phyloP scores from a whole-genome alignment of 1,140 invertebrate species.

The Saccostrea echinata region DNA sequence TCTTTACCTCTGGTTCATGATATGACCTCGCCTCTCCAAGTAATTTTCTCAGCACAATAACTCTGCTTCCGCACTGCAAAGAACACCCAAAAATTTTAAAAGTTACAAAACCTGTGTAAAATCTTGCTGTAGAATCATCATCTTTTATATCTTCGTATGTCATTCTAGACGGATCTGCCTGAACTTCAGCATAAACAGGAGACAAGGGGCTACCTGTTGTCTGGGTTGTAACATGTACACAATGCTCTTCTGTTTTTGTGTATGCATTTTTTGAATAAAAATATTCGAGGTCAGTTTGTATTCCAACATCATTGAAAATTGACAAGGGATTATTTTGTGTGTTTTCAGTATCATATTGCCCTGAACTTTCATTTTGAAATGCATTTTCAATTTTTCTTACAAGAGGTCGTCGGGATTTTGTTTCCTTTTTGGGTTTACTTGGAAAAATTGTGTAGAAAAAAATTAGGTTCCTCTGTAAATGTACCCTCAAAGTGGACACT shows the following conservation, averaged over 20 bases:
- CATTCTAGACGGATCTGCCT: constrained; percentile 32
- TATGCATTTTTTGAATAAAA: too few relatives aligned
- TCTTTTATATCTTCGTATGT: constrained; percentile 17
- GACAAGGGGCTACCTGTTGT: not conserved
- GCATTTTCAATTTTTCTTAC: not conserved
- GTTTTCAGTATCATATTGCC: not conserved
- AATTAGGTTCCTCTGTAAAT: not conserved
- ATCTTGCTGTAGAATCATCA: constrained; percentile 36
- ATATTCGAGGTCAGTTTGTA: too few relatives aligned
- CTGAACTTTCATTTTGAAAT: not conserved
- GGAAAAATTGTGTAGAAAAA: constrained; percentile 48
- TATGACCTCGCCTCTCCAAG: constrained; percentile 42
- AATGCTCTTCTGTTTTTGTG: too few relatives aligned
- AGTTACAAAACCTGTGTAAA: constrained; percentile 45
- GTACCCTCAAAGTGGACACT: constrained; percentile 41
- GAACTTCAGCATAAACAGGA: not conserved
- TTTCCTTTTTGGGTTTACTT: constrained; percentile 31
- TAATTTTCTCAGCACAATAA: constrained; percentile 47
- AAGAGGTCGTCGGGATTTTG: constrained; percentile 17
- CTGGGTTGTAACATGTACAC: not conserved
- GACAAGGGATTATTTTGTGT: too few relatives aligned
- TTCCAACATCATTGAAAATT: too few relatives aligned
- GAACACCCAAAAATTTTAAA: constrained; percentile 48
- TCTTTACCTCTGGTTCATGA: constrained; percentile 12
- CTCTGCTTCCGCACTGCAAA: constrained; percentile 8